phyloP scores from a whole-genome alignment of 23 tunicate species.

The Phallusia fumigata region DNA sequence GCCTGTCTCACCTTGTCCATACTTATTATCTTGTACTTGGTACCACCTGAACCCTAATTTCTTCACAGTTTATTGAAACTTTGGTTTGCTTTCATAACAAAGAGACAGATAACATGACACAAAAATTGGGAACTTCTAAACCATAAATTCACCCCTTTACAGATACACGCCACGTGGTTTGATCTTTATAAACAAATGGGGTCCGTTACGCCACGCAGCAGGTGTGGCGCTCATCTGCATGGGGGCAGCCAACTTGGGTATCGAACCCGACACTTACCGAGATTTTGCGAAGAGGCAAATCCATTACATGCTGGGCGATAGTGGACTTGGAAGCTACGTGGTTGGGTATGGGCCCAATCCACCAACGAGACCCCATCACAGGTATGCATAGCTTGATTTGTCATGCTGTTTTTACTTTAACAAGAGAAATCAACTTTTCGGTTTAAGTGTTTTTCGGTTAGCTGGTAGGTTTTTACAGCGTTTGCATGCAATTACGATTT shows the following conservation, averaged over 20 bases:
- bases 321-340: constrained; percentile 83
- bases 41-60: too few species aligned
- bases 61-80: background rate
- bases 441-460: too few species aligned
- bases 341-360: constrained; percentile 97
- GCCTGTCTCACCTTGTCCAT: too few species aligned
- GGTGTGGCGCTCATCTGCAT: constrained; percentile 82
- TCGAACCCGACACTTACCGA: constrained; percentile 59
- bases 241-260: constrained; percentile 69
- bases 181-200: constrained; percentile 58
- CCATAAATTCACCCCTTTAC: too few species aligned
- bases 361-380: constrained; percentile 92
- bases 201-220: constrained; percentile 79
- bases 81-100: too few species aligned
- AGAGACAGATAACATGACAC: too few species aligned
- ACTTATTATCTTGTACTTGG: too few species aligned
- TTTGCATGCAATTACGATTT: too few species aligned
- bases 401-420: too few species aligned
- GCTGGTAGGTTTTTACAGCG: too few species aligned
- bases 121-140: too few species aligned
- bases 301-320: constrained; percentile 89
- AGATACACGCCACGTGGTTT: constrained; percentile 87
- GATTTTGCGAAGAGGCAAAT: constrained; percentile 81
- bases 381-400: constrained; percentile 14
- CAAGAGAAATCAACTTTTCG: too few species aligned